These are phyloP conservation scores for Calcarius lapponicus DNA, from an alignment of 2,797 vertebrate genomes.

Conservation along the genomic window DNA sequence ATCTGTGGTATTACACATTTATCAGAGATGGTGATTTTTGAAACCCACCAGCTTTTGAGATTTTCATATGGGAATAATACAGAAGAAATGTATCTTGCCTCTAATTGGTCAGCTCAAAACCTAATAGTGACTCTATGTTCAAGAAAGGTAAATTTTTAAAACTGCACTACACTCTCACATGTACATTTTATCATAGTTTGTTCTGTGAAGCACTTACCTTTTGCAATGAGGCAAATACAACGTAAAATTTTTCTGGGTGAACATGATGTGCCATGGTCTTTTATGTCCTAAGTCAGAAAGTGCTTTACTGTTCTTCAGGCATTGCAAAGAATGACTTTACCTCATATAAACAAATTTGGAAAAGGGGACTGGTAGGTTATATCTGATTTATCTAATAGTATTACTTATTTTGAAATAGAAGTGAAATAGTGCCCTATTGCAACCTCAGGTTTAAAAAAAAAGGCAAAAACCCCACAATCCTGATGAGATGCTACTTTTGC, in stretches of 20 bases:
- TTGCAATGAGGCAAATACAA: not conserved
- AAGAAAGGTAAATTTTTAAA: not conserved
- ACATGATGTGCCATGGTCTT: not conserved
- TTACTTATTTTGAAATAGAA: not conserved
- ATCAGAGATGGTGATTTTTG: not conserved
- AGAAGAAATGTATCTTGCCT: not conserved
- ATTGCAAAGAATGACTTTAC: not conserved
- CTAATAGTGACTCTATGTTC: not conserved
- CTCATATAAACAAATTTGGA: not conserved
- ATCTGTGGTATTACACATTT: not conserved
- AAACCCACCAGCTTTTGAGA: not conserved
- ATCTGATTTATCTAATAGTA: not conserved
- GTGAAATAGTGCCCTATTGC: not conserved
- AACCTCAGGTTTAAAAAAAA: not conserved
- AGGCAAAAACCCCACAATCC: fast-evolving
- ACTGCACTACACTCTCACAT: not conserved
- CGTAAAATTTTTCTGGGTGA: not conserved
- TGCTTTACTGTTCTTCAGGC: not conserved
- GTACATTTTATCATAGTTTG: not conserved
- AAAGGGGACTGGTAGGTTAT: not conserved
- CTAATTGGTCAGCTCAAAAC: not conserved
- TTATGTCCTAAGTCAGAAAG: not conserved
- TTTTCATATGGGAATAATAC: not conserved
- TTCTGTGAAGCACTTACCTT: not conserved
- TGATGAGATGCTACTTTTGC: not conserved